Evolutionary conservation across 2,888 invertebrate genomes (phyloP).

Genomic region (Agapostemon virescens): DNA sequence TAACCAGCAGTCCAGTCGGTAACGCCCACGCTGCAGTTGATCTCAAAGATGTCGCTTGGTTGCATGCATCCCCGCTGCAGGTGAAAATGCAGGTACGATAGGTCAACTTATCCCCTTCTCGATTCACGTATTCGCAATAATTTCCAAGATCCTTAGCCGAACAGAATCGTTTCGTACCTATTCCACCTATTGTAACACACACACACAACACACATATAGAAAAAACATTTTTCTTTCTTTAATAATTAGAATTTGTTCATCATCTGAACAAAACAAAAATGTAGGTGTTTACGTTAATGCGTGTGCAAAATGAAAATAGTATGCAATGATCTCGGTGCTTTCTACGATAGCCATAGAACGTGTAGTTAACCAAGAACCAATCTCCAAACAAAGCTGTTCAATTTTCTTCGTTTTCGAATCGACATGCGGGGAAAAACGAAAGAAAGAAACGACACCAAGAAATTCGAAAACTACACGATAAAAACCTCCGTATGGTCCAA

Average conservation of each 20-base stretch:
- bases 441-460: conserved; percentile 9
- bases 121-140: conserved; percentile 92
- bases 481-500: conserved; percentile 78
- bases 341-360: not conserved
- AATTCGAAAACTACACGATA: conserved; percentile 38
- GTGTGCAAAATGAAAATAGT: not conserved
- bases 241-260: not conserved
- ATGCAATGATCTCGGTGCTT: not conserved
- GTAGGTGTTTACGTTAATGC: not conserved
- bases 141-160: conserved; percentile 93
- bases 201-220: not conserved
- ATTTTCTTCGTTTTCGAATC: not conserved
- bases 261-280: not conserved
- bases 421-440: not conserved
- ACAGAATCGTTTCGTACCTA: conserved; percentile 93
- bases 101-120: conserved; percentile 91
- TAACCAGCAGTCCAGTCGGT: conserved; percentile 25
- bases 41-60: conserved; percentile 81
- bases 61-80: conserved; percentile 91
- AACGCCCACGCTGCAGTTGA: conserved; percentile 42
- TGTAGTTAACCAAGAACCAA: not conserved
- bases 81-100: conserved; percentile 95
- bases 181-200: conserved; percentile 85
- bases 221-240: conserved; percentile 15
- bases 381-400: not conserved